Base-by-base conservation (phyloP, 2,888 invertebrate genomes). In the Kuschelorhynchus macadamiae region DNA sequence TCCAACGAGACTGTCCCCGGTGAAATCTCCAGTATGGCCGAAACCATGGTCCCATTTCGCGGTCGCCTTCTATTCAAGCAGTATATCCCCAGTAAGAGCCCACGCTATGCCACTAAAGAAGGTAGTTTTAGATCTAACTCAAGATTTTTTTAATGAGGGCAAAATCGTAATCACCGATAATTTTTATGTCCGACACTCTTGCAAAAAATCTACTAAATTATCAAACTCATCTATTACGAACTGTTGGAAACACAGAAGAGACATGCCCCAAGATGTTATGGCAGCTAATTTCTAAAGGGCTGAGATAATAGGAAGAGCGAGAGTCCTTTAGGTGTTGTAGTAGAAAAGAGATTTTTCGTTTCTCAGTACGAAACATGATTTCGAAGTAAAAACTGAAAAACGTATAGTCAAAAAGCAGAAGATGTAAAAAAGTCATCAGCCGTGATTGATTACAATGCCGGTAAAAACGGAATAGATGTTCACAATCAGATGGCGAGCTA, bases 291-390 rank as follows among this genome's bases (percentile, higher is more conserved):
- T 25, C 4, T 5, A 7, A 7, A 25, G 7, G 7, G 25, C 4
- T 25, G 25, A 25, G 25, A 25, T 25, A 25, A 25, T n/a, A n/a
- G n/a, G n/a, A n/a, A n/a, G n/a, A n/a, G n/a, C n/a, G n/a, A n/a
- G n/a, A n/a, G n/a, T 25, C 25, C 25, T 25, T 25, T 25, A 30
- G 44, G 44, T 9, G 18, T 44, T 18, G 18, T 44, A 11, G 44
- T 44, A n/a, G 44, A 44, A 44, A 20, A 44, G 44, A 2, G 44
- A 44, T n/a, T 1, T 44, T 18, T 2, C n/a, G 9, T 44, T 44
- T 18, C 44, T 44, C 20, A 18, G 44, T 18, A 44, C 44, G n/a
- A 44, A 44, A 44, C 44, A 18, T 9, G 44, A 25, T 25, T 25
- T 25, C 3, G 25, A 25, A 7, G 7, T 25, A 25, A 25, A 25